Conservation (phyloP, 64 coral and sea anemone genomes). For the Stichodactyla mertensii region DNA sequence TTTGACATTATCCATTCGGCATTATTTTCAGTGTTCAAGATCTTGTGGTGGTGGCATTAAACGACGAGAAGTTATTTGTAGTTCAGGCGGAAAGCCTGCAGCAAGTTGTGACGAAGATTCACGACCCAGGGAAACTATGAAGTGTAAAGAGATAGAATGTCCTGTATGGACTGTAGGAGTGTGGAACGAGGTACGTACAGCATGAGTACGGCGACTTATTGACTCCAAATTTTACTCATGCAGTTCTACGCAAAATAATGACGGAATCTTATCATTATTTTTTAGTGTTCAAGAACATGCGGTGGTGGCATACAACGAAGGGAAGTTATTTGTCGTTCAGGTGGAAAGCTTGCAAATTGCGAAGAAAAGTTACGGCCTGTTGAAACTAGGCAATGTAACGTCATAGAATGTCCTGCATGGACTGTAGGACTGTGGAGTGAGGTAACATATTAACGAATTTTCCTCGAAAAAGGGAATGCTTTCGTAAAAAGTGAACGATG, state of each 20-base stretch:
- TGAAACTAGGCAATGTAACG: conserved; percentile 1
- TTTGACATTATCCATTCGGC: not conserved
- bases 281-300: conserved; percentile 53
- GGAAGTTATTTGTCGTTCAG: conserved; percentile 1
- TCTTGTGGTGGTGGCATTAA: conserved; percentile 26
- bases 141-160: conserved; percentile 20
- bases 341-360: not conserved
- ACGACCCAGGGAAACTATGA: too few species aligned
- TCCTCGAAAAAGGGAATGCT: too few species aligned
- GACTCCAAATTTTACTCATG: too few species aligned
- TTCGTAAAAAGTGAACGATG: too few species aligned
- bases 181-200: conserved; percentile 28
- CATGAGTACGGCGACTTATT: not conserved
- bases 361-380: not conserved
- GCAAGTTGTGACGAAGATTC: conserved; percentile 15
- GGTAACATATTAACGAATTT: not conserved
- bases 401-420: conserved; percentile 31
- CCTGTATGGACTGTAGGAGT: conserved; percentile 19
- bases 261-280: not conserved
- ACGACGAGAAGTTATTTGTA: conserved; percentile 23
- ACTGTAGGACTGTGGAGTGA: not conserved
- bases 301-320: conserved; percentile 38
- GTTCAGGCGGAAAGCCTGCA: not conserved
- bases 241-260: too few species aligned
- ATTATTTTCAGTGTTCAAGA: conserved; percentile 20